phyloP scores from a whole-genome alignment of 2,888 invertebrate species.

The Colletes collaris region DNA sequence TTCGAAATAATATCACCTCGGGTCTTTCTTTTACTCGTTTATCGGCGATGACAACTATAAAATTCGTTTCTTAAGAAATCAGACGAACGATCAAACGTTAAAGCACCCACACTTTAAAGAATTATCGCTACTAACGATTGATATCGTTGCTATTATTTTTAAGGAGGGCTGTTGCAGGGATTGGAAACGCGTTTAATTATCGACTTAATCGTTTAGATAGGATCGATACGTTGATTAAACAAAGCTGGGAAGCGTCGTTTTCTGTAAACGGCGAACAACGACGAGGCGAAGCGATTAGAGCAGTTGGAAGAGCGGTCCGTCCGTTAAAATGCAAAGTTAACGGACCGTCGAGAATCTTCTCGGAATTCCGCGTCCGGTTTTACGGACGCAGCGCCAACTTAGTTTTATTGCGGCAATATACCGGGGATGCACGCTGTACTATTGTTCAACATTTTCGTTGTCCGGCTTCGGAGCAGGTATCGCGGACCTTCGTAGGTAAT shows the following conservation, averaged over 20 bases:
- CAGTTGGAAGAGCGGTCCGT: not conserved
- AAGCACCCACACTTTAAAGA: too few relatives aligned
- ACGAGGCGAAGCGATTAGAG: not conserved
- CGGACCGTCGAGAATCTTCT: slow-evolving; percentile 34
- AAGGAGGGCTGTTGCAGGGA: too few relatives aligned
- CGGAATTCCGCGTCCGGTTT: slow-evolving; percentile 47
- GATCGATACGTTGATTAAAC: not conserved
- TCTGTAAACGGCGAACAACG: not conserved
- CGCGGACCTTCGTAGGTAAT: slow-evolving; percentile 64
- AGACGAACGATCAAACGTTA: too few relatives aligned
- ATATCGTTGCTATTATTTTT: too few relatives aligned
- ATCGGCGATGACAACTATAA: too few relatives aligned
- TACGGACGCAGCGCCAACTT: slow-evolving; percentile 20
- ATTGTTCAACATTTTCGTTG: slow-evolving; percentile 59
- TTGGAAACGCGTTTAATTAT: not conserved
- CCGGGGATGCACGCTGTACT: slow-evolving; percentile 41
- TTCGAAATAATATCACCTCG: too few relatives aligned
- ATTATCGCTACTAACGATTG: too few relatives aligned
- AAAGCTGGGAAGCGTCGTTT: too few relatives aligned
- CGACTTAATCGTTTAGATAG: not conserved
- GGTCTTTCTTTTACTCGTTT: not conserved
- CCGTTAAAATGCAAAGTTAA: slow-evolving; percentile 39
- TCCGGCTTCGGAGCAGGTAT: slow-evolving; percentile 62
- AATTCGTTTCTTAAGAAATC: too few relatives aligned
- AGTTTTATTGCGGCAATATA: slow-evolving; percentile 56